Evolutionary conservation across 2,888 invertebrate species (phyloP).

Genomic region (Agapetus fuscipes): DNA sequence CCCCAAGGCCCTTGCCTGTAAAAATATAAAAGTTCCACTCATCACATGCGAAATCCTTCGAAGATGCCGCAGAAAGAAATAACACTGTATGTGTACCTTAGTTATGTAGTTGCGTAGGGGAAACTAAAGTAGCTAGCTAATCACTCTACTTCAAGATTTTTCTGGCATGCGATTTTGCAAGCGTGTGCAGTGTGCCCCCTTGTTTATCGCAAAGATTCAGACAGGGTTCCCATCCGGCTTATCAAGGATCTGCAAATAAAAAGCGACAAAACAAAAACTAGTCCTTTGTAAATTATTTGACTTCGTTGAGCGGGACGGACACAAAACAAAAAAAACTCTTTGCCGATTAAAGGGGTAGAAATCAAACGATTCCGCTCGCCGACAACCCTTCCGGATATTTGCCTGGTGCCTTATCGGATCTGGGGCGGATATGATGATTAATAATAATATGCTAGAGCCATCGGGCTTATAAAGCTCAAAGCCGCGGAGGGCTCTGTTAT

Average conservation of each 20-base stretch:
- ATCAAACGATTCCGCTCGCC: constrained; percentile 18
- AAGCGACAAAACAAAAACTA: constrained; percentile 12
- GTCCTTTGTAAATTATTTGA: constrained; percentile 19
- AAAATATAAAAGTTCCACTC: no score
- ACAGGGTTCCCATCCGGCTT: constrained; percentile 11
- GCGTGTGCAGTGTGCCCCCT: no score
- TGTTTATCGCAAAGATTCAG: no score
- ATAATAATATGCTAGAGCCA: constrained; percentile 21
- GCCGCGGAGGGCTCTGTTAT: not conserved
- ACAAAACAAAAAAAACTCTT: constrained; percentile 5
- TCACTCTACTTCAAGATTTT: no score
- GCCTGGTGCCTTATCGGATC: constrained; percentile 19
- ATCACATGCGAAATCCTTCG: no score
- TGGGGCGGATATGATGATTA: constrained; percentile 19
- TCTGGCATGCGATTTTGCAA: no score
- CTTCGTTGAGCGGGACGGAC: constrained; percentile 3
- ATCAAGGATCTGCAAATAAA: constrained; percentile 16
- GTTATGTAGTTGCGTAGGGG: no score
- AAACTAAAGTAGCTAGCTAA: no score
- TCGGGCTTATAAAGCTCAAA: constrained; percentile 21
- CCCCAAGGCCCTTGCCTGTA: no score
- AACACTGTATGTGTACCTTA: no score
- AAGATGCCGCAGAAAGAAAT: no score
- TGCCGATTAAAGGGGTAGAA: constrained; percentile 18
- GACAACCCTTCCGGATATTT: constrained; percentile 16